These are phyloP conservation scores for Drosophila subpulchrella DNA, from an alignment of 1,140 invertebrate species.

Conservation along the genomic window DNA sequence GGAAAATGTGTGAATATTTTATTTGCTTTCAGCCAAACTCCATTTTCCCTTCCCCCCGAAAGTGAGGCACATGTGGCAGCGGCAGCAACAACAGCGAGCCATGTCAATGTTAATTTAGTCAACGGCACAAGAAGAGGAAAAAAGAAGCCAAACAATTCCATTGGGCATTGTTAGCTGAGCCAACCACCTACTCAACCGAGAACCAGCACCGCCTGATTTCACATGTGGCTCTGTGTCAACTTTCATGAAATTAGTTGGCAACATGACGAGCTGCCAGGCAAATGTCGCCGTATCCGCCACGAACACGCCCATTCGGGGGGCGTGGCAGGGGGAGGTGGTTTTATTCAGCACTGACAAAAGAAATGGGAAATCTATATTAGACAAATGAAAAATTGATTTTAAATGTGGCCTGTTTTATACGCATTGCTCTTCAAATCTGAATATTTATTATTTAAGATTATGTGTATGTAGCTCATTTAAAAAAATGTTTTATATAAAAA, in stretches of 20 bases:
- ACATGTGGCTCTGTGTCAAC: constrained; percentile 82
- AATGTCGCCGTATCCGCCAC: constrained; percentile 43
- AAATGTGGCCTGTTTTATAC: neutral
- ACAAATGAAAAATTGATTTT: neutral
- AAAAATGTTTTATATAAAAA: too few species aligned
- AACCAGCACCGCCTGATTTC: constrained; percentile 58
- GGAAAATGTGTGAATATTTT: constrained; percentile 80
- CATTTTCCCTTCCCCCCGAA: constrained; percentile 8
- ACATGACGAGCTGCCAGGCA: constrained; percentile 79
- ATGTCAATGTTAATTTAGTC: constrained; percentile 83
- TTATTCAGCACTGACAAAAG: neutral
- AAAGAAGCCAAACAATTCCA: constrained; percentile 69
- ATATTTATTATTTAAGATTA: too few species aligned
- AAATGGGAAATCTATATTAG: neutral
- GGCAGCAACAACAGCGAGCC: constrained; percentile 46
- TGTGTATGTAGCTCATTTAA: too few species aligned
- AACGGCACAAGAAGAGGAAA: constrained; percentile 57
- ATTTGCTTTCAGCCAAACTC: constrained; percentile 56
- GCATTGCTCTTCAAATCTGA: too few species aligned
- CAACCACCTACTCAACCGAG: constrained; percentile 22
- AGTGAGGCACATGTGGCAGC: constrained; percentile 72
- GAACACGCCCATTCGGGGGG: constrained; percentile 67
- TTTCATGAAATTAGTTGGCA: constrained; percentile 83
- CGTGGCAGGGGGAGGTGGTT: constrained; percentile 7
- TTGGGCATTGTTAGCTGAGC: constrained; percentile 74